A percentile compares a stretch with the other conserved stretches of the same genome.
phyloP scores from a whole-genome alignment of 1,140 invertebrate species.

The Cheumatopsyche charites region DNA sequence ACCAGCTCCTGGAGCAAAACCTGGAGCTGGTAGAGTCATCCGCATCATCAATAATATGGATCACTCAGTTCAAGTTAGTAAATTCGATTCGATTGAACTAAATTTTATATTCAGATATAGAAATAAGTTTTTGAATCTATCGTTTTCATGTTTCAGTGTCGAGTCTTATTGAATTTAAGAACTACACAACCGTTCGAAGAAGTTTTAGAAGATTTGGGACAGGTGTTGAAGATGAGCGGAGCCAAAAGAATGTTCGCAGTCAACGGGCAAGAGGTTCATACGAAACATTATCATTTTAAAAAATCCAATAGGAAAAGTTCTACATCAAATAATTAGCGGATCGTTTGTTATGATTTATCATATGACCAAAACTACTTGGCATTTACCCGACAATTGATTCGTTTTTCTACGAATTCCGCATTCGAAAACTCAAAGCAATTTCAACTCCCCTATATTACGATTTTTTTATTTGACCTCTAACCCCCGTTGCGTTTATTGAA shows the following conservation, averaged over 20 bases:
- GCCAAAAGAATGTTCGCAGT: constrained; percentile 90
- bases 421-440: too few relatives aligned
- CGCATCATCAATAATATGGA: constrained; percentile 91
- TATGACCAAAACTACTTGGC: too few relatives aligned
- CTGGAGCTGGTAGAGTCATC: constrained; percentile 83
- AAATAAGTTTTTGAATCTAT: not conserved
- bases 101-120: not conserved
- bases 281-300: too few relatives aligned
- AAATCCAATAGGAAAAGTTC: too few relatives aligned
- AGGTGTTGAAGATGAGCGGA: constrained; percentile 89
- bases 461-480: too few relatives aligned
- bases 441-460: too few relatives aligned
- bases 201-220: constrained; percentile 89
- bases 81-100: not conserved
- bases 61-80: constrained; percentile 81
- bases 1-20: constrained; percentile 71
- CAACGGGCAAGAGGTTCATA: constrained; percentile 82
- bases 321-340: too few relatives aligned
- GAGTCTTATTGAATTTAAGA: constrained; percentile 87
- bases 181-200: constrained; percentile 94
- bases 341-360: too few relatives aligned
- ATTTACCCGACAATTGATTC: too few relatives aligned
- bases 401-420: too few relatives aligned
- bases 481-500: too few relatives aligned
- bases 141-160: constrained; percentile 66